phyloP scores from a whole-genome alignment of 1,140 invertebrate genomes.

The Cyphomyrmex costatus region DNA sequence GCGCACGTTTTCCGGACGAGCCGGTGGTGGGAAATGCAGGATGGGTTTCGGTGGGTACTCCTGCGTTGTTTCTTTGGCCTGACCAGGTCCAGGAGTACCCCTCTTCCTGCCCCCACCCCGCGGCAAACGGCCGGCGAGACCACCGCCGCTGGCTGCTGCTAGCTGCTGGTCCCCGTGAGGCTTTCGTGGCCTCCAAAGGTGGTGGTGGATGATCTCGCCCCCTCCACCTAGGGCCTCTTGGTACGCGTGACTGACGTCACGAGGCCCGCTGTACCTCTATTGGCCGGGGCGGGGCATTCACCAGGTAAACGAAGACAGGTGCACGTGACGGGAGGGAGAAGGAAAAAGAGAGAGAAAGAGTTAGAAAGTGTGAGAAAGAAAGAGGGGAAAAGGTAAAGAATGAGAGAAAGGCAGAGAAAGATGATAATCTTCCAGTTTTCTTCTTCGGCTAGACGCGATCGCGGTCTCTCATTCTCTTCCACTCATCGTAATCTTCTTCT shows the following conservation, averaged over 20 bases:
- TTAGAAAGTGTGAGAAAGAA: constrained; percentile 29
- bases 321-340: constrained; percentile 60
- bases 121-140: constrained; percentile 68
- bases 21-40: constrained; percentile 83
- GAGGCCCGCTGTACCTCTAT: constrained; percentile 76
- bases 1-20: constrained; percentile 82
- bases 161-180: constrained; percentile 72
- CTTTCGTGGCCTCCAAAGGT: constrained; percentile 71
- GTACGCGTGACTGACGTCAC: constrained; percentile 79
- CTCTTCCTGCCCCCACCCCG: constrained; percentile 76
- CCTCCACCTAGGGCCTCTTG: constrained; percentile 63
- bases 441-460: constrained; percentile 69
- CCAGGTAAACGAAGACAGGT: constrained; percentile 83
- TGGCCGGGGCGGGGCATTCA: constrained; percentile 83
- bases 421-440: constrained; percentile 73
- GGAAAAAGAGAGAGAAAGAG: constrained; percentile 14
- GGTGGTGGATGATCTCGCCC: constrained; percentile 71
- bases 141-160: constrained; percentile 71
- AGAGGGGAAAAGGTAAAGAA: constrained; percentile 18
- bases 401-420: constrained; percentile 42
- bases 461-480: constrained; percentile 35
- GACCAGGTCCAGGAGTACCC: constrained; percentile 73
- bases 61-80: constrained; percentile 71
- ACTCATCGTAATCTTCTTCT: constrained; percentile 32
- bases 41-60: constrained; percentile 74